Conservation (phyloP, 2,113 vertebrate species). For the Vulpes ferrilata region DNA sequence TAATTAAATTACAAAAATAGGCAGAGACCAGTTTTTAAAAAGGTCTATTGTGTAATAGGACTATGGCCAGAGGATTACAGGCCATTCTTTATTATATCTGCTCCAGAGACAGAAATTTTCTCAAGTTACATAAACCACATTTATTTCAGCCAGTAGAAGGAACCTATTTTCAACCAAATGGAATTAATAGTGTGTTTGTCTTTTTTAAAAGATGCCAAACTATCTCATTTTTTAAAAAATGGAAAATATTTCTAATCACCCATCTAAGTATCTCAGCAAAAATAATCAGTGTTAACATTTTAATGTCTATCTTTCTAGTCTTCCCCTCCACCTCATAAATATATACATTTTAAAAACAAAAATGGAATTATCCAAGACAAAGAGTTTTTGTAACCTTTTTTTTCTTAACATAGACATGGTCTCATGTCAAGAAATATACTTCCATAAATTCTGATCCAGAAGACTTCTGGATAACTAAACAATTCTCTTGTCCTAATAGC, state of each 20-base stretch:
- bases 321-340: not conserved
- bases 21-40: constrained; percentile 36
- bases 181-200: not conserved
- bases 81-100: not conserved
- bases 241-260: constrained; percentile 13
- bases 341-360: constrained; percentile 16
- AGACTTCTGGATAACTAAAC: constrained; percentile 31
- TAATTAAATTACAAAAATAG: not conserved
- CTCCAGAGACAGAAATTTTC: constrained; percentile 48
- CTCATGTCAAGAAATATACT: constrained; percentile 43
- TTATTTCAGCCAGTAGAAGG: constrained; percentile 30
- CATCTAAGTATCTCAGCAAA: constrained; percentile 1
- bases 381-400: not conserved
- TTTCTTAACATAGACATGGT: constrained; percentile 37
- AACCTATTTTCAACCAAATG: constrained; percentile 10
- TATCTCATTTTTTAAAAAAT: not conserved
- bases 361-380: not conserved
- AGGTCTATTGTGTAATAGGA: not conserved
- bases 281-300: not conserved
- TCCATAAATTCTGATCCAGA: constrained; percentile 30
- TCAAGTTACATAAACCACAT: constrained; percentile 44
- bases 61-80: not conserved
- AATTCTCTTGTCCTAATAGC: not conserved
- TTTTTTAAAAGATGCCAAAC: not conserved
- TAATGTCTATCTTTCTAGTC: not conserved